Conservation (phyloP, 2,888 invertebrate species). For the Xanthorhoe designata region DNA sequence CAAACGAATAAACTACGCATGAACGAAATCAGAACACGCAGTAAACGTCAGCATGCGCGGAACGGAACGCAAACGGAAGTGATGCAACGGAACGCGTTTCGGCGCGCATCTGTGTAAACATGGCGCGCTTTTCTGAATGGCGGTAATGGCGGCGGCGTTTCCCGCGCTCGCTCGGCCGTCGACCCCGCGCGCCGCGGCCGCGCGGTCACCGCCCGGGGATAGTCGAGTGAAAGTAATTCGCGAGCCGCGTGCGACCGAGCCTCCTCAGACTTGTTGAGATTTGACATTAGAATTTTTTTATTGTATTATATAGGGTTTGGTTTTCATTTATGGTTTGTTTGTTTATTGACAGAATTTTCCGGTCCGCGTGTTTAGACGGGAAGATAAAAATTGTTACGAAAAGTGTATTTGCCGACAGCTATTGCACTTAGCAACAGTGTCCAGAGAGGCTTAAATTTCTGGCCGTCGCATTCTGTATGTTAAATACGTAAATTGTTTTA, state of each 20-base stretch:
- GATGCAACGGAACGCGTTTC: slow-evolving; percentile 82
- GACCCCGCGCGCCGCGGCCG: slow-evolving; percentile 80
- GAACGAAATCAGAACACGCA: slow-evolving; percentile 72
- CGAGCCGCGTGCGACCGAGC: slow-evolving; percentile 78
- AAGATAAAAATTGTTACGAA: not conserved
- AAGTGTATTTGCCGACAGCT: not conserved
- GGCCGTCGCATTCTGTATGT: not conserved
- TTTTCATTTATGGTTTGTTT: slow-evolving; percentile 9
- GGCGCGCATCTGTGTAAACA: slow-evolving; percentile 85
- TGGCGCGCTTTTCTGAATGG: slow-evolving; percentile 83
- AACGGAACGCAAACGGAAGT: slow-evolving; percentile 83
- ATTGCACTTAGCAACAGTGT: slow-evolving; percentile 1
- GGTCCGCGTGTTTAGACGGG: not conserved
- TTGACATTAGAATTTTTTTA: slow-evolving; percentile 38
- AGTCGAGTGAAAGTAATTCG: slow-evolving; percentile 85
- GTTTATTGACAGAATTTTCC: not conserved
- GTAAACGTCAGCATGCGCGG: slow-evolving; percentile 66
- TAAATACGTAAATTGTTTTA: too few species aligned
- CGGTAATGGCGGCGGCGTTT: slow-evolving; percentile 72
- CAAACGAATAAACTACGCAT: slow-evolving; percentile 46
- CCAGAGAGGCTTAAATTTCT: not conserved
- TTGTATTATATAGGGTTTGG: slow-evolving; percentile 11
- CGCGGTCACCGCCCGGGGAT: slow-evolving; percentile 81
- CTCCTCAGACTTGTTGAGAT: slow-evolving; percentile 50
- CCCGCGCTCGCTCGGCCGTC: slow-evolving; percentile 79